Conservation (phyloP, 2,113 vertebrate species). For the Sterrhoptilus dennistouni region DNA sequence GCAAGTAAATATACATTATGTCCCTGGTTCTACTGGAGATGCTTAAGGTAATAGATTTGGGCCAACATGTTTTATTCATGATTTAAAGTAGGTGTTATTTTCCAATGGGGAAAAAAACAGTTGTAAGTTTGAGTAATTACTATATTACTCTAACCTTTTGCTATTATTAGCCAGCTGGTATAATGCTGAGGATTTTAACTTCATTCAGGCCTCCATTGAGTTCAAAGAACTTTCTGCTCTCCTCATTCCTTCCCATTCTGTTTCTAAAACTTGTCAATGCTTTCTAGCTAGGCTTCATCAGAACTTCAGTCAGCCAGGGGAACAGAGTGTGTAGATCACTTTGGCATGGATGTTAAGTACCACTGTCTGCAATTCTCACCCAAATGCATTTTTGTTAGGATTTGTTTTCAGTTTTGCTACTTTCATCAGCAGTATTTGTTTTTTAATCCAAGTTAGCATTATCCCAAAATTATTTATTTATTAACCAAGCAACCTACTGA, state of each 20-base stretch:
- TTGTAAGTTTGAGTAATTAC: conserved; percentile 20
- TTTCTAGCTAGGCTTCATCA: background rate
- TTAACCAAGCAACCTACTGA: background rate
- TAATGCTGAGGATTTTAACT: background rate
- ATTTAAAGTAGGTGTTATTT: background rate
- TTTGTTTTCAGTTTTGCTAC: background rate
- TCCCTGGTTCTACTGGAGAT: background rate
- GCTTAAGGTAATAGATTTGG: background rate
- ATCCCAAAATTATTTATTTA: background rate
- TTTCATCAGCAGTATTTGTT: background rate
- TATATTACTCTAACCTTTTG: conserved; percentile 6
- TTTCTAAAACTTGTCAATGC: background rate
- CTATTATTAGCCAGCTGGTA: conserved; percentile 14
- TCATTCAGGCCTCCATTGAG: background rate
- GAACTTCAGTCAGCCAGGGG: background rate
- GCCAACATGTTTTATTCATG: conserved; percentile 18
- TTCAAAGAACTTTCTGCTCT: background rate
- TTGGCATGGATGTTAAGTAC: background rate
- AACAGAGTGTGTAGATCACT: background rate
- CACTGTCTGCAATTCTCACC: background rate
- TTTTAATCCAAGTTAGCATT: background rate
- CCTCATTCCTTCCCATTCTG: background rate
- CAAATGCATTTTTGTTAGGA: background rate
- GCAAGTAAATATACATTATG: background rate
- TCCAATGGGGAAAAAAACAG: background rate